Percentiles rank a stretch among this genome's conserved stretches.
Conservation (phyloP, 2,888 invertebrate species). For the Conus canariensis region DNA sequence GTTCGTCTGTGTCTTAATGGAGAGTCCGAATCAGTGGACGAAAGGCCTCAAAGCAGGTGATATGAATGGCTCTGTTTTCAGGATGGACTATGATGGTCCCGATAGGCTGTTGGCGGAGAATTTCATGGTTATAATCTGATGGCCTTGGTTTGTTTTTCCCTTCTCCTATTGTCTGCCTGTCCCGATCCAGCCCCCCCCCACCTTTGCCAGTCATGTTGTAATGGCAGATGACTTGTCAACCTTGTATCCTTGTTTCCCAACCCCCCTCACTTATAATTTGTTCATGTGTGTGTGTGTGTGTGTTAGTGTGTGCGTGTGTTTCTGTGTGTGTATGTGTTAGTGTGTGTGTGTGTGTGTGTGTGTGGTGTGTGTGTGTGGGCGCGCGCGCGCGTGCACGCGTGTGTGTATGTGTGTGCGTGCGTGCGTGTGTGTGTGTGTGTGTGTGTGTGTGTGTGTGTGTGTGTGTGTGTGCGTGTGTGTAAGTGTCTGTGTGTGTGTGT, state of each 20-base stretch:
- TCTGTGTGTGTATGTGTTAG: conserved; percentile 7
- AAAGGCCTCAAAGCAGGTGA: too few relatives aligned
- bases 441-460: conserved; percentile 4
- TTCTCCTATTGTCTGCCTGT: too few relatives aligned
- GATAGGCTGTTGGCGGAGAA: too few relatives aligned
- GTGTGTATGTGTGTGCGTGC: not conserved
- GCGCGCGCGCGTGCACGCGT: not conserved
- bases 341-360: not conserved
- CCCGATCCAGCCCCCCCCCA: too few relatives aligned
- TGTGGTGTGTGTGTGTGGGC: not conserved
- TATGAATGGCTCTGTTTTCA: too few relatives aligned
- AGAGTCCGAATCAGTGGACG: too few relatives aligned
- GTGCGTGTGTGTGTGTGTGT: not conserved
- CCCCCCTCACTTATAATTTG: not conserved
- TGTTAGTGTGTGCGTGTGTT: not conserved
- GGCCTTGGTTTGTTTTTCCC: too few relatives aligned
- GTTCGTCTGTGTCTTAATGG: not conserved
- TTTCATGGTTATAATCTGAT: too few relatives aligned
- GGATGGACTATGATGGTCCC: too few relatives aligned
- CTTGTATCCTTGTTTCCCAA: too few relatives aligned
- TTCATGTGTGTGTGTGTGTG: not conserved
- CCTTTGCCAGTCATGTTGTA: too few relatives aligned
- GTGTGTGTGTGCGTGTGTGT: not conserved
- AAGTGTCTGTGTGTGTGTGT: not conserved
- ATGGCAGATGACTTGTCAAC: too few relatives aligned